Base-by-base conservation (phyloP, 2,888 invertebrate species). In the Stenoptilia bipunctidactyla region DNA sequence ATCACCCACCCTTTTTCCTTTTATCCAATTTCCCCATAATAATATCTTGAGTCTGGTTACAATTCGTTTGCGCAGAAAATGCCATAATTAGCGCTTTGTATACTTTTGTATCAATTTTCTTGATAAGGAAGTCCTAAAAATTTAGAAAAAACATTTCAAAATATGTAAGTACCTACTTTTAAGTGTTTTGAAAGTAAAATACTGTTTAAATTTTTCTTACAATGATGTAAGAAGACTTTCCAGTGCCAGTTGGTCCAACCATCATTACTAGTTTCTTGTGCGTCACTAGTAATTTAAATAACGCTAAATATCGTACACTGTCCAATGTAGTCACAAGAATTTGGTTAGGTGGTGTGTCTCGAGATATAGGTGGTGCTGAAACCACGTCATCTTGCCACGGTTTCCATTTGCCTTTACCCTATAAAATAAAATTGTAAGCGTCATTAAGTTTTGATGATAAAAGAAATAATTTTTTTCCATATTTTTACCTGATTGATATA, bases 21-120 rank as follows among this genome's bases (percentile, higher is more conserved):
- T 95, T 96, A 65, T 97, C 97, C 51, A 97, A 71, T 70, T 96
- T 97, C 2, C 92, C 91, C 95, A 97, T 96, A 36, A 97, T 94
- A 40, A 97, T 94, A 59, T 95, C 94, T 74, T 97, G 97, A 0
- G 95, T 95, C 68, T 95, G 94, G 75, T 94, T 95, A 25, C 96
- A 95, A 13, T 93, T 92, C 0, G 96, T 97, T 80, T 96, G 96
- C 0, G 97, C 96, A 0, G 97, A 96, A 67, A 97, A 97, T 50
- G 92, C 96, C 56, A 97, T 90, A 47, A 95, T 90, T 27, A 96
- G 74, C 0, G 96, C 94, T 57, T 93, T 93, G 61, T 91, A 97
- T 0, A 89, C 67, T 36, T 88, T 87, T 1, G 90, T 89, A 60
- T 96, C 90, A 45, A 94, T 90, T 63, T 89, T 90, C 59, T 91